Evolutionary conservation across 2,113 vertebrate genomes (phyloP).

Genomic region (Saguinus midas): DNA sequence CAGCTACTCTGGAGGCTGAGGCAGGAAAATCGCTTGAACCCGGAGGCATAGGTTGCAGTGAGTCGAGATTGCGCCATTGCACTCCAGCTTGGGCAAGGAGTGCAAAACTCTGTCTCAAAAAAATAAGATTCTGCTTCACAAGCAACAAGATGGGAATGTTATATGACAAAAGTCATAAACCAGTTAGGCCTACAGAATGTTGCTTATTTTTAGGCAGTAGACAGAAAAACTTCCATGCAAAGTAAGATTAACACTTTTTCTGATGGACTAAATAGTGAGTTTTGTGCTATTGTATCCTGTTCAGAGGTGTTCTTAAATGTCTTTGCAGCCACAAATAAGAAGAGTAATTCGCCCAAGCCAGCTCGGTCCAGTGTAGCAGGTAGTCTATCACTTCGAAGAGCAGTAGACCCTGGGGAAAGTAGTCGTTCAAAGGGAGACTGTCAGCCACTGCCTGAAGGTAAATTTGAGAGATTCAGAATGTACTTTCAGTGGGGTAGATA

Average conservation of each 20-base stretch:
- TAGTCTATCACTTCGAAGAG: conserved; percentile 87
- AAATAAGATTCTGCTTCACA: background rate
- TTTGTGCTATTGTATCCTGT: conserved; percentile 4
- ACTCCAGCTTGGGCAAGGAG: too few species aligned
- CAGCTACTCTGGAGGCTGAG: too few species aligned
- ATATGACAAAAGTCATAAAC: background rate
- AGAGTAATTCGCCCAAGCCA: conserved; percentile 87
- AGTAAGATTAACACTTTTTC: conserved; percentile 5
- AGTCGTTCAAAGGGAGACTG: conserved; percentile 80
- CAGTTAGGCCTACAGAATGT: background rate
- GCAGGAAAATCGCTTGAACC: too few species aligned
- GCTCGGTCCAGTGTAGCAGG: conserved; percentile 83
- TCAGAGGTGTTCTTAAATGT: conserved; percentile 51
- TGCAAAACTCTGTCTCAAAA: too few species aligned
- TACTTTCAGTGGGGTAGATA: background rate
- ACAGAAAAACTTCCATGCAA: background rate
- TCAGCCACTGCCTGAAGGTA: conserved; percentile 83
- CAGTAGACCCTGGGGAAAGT: conserved; percentile 86
- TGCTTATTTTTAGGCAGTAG: conserved; percentile 33
- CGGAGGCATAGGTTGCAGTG: too few species aligned
- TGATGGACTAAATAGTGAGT: background rate
- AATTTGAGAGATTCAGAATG: background rate
- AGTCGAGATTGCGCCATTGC: too few species aligned
- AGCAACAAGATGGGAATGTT: conserved; percentile 8
- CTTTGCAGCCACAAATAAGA: conserved; percentile 88